phyloP scores from a whole-genome alignment of 2,888 invertebrate genomes.

The Cephonodes hylas region DNA sequence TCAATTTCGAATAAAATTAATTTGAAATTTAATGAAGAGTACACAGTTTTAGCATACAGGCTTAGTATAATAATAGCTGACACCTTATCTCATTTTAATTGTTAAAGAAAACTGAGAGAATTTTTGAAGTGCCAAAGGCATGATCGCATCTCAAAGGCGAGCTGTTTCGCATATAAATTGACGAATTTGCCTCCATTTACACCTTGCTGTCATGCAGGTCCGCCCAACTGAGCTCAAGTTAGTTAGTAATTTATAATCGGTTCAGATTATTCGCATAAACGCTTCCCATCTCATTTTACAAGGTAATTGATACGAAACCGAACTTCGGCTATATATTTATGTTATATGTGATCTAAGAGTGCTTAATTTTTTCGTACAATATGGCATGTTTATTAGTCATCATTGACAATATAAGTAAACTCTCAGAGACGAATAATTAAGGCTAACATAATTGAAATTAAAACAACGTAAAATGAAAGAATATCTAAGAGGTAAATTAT shows the following conservation, averaged over 20 bases:
- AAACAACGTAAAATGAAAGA: too few relatives aligned
- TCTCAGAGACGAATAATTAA: too few relatives aligned
- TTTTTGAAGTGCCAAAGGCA: conserved; percentile 55
- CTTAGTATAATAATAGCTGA: neutral
- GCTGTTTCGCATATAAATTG: conserved; percentile 79
- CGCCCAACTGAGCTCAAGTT: conserved; percentile 45
- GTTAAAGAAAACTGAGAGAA: conserved; percentile 41
- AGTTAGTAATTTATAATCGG: conserved; percentile 69
- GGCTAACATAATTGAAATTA: too few relatives aligned
- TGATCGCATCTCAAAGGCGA: conserved; percentile 69
- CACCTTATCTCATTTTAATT: conserved; percentile 8
- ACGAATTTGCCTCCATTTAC: conserved; percentile 78
- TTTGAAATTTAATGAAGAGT: neutral
- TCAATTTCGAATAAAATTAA: neutral
- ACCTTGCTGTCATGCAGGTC: conserved; percentile 64
- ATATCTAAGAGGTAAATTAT: too few relatives aligned
- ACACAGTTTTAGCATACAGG: neutral
- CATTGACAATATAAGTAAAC: too few relatives aligned
- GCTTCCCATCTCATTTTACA: conserved; percentile 37
- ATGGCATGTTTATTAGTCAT: too few relatives aligned
- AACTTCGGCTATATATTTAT: too few relatives aligned
- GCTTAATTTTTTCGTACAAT: too few relatives aligned
- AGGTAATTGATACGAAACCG: too few relatives aligned
- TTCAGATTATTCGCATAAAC: conserved; percentile 57
- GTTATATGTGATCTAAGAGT: too few relatives aligned